Base-by-base conservation (phyloP, 2,888 invertebrate species). In the Rhingia campestris region DNA sequence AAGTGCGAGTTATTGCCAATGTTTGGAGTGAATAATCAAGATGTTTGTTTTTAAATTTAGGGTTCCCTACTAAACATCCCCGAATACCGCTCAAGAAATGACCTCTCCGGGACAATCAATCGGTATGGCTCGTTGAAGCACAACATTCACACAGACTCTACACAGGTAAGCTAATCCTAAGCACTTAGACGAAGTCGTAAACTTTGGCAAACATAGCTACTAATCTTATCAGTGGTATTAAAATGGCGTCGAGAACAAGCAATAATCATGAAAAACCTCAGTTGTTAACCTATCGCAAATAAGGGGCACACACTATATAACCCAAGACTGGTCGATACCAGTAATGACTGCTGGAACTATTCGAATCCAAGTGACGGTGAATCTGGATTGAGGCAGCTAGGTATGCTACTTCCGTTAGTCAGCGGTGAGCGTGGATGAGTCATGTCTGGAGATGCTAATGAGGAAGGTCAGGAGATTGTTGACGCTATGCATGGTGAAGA, bases 1-100 rank as follows among this genome's bases (percentile, higher is more conserved):
- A 86, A 96, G 69, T 69, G 1, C 22, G 22, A 22, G 22, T 22
- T 22, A 2, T 22, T 22, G 2, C 39, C 1, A 2, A n/a, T 14
- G 64, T 54, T 90, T 91, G 66, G 4, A 10, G 54, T 66, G 49
- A 67, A 10, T 61, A 73, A 73, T 54, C n/a, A 6, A 4, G 32
- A 30, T 6, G 39, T 76, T 12, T 43, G 74, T 53, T 64, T 53
- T 82, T 7, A 2, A 53, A 53, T 56, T 0, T 49, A 90, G 90
- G 92, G 94, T 86, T 93, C 93, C 87, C 91, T 93, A 4, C 93
- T 93, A 87, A 92, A 94, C 77, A 92, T 93, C 63, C 90, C 91
- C 9, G 92, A 92, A 88, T 92, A 92, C 85, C 92, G 93, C 87
- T 92, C 93, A 33, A 91, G 93, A 9, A 92, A 93, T 70, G 92